These are phyloP conservation scores for Prietella phreatophila DNA, from an alignment of 2,113 vertebrate genomes.

Conservation along the genomic window DNA sequence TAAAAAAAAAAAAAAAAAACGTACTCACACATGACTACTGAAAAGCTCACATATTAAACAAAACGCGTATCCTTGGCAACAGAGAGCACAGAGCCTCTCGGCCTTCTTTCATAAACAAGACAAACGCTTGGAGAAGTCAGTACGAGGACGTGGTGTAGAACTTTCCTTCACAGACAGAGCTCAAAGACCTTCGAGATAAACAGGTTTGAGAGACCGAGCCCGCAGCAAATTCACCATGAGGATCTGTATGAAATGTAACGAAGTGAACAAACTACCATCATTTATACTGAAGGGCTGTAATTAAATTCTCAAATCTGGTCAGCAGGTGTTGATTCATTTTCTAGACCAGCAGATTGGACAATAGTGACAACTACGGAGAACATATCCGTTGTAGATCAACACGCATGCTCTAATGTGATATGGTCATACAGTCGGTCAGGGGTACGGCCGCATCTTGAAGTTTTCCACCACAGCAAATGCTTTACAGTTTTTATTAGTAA, in stretches of 20 bases:
- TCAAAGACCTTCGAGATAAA: neutral
- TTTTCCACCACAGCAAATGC: too few relatives aligned
- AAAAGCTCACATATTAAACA: slow-evolving; percentile 34
- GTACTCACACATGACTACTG: slow-evolving; percentile 2
- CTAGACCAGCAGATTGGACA: neutral
- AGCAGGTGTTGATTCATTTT: neutral
- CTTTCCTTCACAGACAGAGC: neutral
- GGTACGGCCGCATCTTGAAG: neutral
- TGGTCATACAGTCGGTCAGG: neutral
- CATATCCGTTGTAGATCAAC: neutral
- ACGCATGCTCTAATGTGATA: neutral
- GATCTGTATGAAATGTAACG: neutral
- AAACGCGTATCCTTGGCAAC: slow-evolving; percentile 47
- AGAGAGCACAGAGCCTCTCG: slow-evolving; percentile 2
- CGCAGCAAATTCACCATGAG: neutral
- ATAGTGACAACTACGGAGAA: neutral
- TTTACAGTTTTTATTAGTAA: neutral
- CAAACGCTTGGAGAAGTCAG: slow-evolving; percentile 10
- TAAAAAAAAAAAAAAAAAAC: neutral
- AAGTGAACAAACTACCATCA: neutral
- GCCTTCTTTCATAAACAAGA: neutral
- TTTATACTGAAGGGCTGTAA: neutral
- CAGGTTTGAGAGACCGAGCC: neutral
- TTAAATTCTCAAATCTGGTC: neutral
- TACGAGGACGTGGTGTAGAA: neutral